phyloP scores from a whole-genome alignment of 2,888 invertebrate genomes.

The Lasius platythorax region DNA sequence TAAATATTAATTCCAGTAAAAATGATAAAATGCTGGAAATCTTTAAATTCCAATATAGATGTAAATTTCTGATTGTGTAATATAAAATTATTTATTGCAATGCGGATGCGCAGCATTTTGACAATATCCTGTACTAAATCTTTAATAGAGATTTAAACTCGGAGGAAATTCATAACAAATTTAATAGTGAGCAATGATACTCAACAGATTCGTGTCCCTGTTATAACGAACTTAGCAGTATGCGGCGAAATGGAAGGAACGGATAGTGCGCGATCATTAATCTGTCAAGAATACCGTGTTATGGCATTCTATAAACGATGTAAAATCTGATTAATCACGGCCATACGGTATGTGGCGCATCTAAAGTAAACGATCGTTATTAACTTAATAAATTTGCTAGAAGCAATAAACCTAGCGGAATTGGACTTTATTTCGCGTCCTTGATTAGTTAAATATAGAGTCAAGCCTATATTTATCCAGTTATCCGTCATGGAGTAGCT shows the following conservation, averaged over 20 bases:
- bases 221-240: constrained; percentile 45
- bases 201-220: constrained; percentile 68
- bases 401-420: constrained; percentile 76
- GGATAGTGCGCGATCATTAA: constrained; percentile 74
- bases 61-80: neutral
- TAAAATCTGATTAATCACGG: constrained; percentile 76
- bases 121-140: neutral
- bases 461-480: constrained; percentile 52
- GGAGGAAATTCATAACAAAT: neutral
- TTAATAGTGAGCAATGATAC: constrained; percentile 64
- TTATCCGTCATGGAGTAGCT: constrained; percentile 40
- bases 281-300: constrained; percentile 78
- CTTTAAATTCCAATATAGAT: neutral
- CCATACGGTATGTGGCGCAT: constrained; percentile 65
- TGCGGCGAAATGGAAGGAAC: constrained; percentile 62
- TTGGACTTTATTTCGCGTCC: constrained; percentile 58
- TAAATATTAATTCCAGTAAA: neutral
- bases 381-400: constrained; percentile 81
- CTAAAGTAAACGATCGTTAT: constrained; percentile 82
- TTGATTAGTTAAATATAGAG: constrained; percentile 56
- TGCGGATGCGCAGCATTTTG: neutral
- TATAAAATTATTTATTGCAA: neutral
- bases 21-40: neutral
- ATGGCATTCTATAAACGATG: constrained; percentile 81
- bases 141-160: neutral